Conservation (phyloP, 2,113 vertebrate species). For the Malurus alboscapulatus region DNA sequence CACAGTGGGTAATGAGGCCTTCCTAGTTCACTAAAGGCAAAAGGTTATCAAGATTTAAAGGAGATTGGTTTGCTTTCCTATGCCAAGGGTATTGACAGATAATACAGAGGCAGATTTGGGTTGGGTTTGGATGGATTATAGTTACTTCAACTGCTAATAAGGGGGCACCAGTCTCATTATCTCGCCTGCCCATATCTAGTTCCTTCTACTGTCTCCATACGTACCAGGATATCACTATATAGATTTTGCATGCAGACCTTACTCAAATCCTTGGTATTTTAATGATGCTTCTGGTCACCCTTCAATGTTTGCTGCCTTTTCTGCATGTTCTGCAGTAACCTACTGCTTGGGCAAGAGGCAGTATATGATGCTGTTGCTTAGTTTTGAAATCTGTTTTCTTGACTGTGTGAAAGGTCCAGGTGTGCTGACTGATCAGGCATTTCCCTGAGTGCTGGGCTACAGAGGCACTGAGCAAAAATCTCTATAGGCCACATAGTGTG, state of each 20-base stretch:
- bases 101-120: neutral
- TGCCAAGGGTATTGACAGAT: neutral
- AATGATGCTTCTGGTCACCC: neutral
- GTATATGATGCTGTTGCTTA: neutral
- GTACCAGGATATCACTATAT: neutral
- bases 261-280: neutral
- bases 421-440: neutral
- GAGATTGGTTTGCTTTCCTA: neutral
- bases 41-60: neutral
- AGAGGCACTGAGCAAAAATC: neutral
- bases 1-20: neutral
- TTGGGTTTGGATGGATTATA: neutral
- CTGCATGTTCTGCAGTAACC: neutral
- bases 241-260: neutral
- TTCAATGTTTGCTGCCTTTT: neutral
- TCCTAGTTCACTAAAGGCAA: neutral
- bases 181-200: fast-evolving
- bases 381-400: neutral
- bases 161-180: neutral
- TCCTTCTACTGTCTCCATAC: neutral
- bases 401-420: neutral
- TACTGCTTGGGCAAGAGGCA: neutral
- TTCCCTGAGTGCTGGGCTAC: neutral
- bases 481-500: neutral
- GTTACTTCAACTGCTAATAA: neutral